phyloP scores from a whole-genome alignment of 2,797 vertebrate species.

The Phrynocephalus vlangalii region DNA sequence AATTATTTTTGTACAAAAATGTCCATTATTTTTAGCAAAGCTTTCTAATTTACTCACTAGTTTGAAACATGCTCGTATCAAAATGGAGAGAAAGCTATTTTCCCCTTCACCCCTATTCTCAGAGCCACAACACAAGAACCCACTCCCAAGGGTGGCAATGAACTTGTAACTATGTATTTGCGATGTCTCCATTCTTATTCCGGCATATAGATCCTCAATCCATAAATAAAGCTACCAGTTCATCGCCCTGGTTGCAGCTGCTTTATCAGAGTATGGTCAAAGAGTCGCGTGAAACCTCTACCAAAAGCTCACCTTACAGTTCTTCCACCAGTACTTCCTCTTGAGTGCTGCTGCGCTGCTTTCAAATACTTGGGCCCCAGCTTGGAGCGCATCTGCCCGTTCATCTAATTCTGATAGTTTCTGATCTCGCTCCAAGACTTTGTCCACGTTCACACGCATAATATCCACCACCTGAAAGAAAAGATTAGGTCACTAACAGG shows the following conservation, averaged over 20 bases:
- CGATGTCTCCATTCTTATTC: not conserved
- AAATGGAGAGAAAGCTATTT: not conserved
- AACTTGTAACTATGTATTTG: not conserved
- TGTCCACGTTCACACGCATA: slow-evolving; percentile 92
- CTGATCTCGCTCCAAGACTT: slow-evolving; percentile 91
- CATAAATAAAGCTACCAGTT: not conserved
- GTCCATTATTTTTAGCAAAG: not conserved
- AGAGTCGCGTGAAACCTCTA: not conserved
- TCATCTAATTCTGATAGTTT: slow-evolving; percentile 91
- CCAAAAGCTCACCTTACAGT: slow-evolving; percentile 87
- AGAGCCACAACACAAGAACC: not conserved
- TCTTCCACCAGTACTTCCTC: slow-evolving; percentile 98
- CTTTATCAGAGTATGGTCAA: not conserved
- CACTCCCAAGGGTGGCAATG: not conserved
- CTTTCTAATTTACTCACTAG: not conserved
- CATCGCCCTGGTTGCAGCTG: not conserved
- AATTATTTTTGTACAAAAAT: not conserved
- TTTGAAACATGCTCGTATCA: not conserved
- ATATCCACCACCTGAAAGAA: slow-evolving; percentile 89
- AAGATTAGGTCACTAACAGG: not conserved
- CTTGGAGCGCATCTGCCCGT: slow-evolving; percentile 90
- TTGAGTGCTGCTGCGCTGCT: slow-evolving; percentile 93
- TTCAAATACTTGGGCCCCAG: slow-evolving; percentile 90
- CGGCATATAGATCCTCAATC: not conserved
- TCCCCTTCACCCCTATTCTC: no score